Evolutionary conservation across 1,140 invertebrate species (phyloP), one percentile per base, ranked within the genome.

Genomic region (Listronotus oregonensis): DNA sequence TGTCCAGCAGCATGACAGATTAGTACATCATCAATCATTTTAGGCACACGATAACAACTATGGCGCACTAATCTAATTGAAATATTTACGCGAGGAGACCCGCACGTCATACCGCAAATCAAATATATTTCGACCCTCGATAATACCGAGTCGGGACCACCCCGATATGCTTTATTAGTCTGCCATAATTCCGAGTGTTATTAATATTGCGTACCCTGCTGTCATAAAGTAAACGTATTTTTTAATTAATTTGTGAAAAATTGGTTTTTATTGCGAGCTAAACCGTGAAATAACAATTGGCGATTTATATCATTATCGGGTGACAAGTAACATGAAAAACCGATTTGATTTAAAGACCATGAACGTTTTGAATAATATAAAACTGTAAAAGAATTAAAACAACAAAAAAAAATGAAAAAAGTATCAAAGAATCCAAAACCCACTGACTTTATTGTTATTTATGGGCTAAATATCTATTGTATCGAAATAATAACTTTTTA

Each of bases 21-120:
- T 77, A 77, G 73, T 74, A 76, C 70, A 69, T 75, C 76, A 77
- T 77, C 75, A 77, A 77, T 77, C 76, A 75, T 77, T 50, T 56
- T 40, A 31, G 42, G 47, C 50, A 57, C 67, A 67, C 58, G 68
- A 71, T 69, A 72, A 73, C 69, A 67, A 68, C 68, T 64, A 67
- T 67, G 68, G 66, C 65, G 57, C 64, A 67, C 71, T 69, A 72
- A 73, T 75, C 68, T 74, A 72, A 75, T 75, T 74, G 72, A 73
- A 73, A 73, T 73, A 74, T 73, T 72, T 72, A 69, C 70, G 63
- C 51, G 62, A 60, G 31, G 57, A 66, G 59, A 66, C 34, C 54
- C 12, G 17, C 34, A 27, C 56, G 51, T 60, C 40, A 44, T 39
- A 39, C 66, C 62, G 58, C 67, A 69, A 66, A 69, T 69, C 64